Evolutionary conservation across 2,888 invertebrate genomes (phyloP), one percentile per base, ranked within the genome.

Genomic region (Oscheius onirici): DNA sequence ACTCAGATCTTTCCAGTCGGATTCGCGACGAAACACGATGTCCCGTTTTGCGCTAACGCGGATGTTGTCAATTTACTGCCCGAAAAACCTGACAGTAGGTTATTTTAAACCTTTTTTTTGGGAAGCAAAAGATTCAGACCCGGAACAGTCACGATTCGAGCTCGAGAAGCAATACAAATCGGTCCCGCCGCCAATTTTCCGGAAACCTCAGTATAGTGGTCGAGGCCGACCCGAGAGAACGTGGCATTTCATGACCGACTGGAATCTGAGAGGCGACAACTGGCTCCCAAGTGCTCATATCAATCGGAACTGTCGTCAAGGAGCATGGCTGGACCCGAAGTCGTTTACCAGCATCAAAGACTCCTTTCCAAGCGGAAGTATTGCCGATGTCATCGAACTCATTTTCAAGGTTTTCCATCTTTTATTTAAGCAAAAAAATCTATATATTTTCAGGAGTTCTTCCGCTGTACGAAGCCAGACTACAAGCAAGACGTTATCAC

Each of bases 231-330:
- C 66, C 1, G 66, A 66, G 34, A 66, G 51, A n/a, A 66, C 26
- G 17, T 66, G 66, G 66, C 24, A 52, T 43, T 66, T 66, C 24
- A 54, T 66, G 66, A 34, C 66, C 0, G 66, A 66, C 22, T 26
- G 28, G 44, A 44, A 28, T 22, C 8, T 63, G n/a, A 46, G 20
- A 49, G 63, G 63, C 10, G 66, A 66, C 43, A 54, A 54, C 8
- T 66, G 66, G 66, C 22, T 66, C 8, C 52, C 66, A 10, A 11
- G 2, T 2, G 22, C 22, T 8, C 20, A 22, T 6, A 52, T 66
- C 26, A 40, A n/a, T 34, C 15, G 66, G 8, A 52, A 22, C 20
- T 66, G 66, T 52, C n/a, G 52, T 5, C 10, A 34, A 2, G 54
- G 66, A 1, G 13, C 15, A 2, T 66, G 52, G 52, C 15, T 66